These are phyloP conservation scores for Rhynchophorus ferrugineus DNA, from an alignment of 1,140 invertebrate genomes.

Conservation along the genomic window DNA sequence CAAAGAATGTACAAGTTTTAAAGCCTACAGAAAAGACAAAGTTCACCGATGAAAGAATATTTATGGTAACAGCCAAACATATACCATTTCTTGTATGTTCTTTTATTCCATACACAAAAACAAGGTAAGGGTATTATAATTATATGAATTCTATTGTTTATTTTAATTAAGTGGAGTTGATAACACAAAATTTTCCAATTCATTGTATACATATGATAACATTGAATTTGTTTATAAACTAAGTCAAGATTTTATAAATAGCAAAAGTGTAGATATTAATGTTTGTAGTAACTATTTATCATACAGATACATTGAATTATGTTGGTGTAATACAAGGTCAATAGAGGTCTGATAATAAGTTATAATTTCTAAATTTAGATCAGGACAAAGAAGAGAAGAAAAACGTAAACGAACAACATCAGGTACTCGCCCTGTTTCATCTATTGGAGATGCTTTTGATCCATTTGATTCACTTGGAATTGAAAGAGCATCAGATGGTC, in stretches of 20 bases:
- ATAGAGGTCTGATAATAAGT: too few species aligned
- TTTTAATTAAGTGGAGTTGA: too few species aligned
- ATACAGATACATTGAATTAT: too few species aligned
- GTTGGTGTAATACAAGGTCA: too few species aligned
- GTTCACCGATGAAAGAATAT: slow-evolving; percentile 69
- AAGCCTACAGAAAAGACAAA: slow-evolving; percentile 52
- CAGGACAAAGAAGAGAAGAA: slow-evolving; percentile 65
- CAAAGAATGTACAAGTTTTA: slow-evolving; percentile 49
- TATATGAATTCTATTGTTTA: neutral
- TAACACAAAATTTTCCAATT: too few species aligned
- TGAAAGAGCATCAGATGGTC: slow-evolving; percentile 74
- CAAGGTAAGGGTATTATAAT: slow-evolving; percentile 47
- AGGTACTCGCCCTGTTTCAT: slow-evolving; percentile 71
- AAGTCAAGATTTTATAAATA: too few species aligned
- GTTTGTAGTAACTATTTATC: too few species aligned
- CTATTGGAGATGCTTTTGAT: slow-evolving; percentile 76
- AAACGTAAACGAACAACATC: slow-evolving; percentile 73
- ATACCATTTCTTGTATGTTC: slow-evolving; percentile 77
- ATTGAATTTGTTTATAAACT: too few species aligned
- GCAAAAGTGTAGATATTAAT: too few species aligned
- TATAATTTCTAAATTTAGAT: too few species aligned
- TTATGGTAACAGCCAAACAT: slow-evolving; percentile 62
- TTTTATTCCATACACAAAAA: slow-evolving; percentile 69
- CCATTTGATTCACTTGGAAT: slow-evolving; percentile 77
- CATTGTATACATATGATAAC: too few species aligned